Percentiles rank a stretch among this genome's conserved stretches.
phyloP scores from a whole-genome alignment of 2,797 vertebrate species.

The Tapirus indicus region DNA sequence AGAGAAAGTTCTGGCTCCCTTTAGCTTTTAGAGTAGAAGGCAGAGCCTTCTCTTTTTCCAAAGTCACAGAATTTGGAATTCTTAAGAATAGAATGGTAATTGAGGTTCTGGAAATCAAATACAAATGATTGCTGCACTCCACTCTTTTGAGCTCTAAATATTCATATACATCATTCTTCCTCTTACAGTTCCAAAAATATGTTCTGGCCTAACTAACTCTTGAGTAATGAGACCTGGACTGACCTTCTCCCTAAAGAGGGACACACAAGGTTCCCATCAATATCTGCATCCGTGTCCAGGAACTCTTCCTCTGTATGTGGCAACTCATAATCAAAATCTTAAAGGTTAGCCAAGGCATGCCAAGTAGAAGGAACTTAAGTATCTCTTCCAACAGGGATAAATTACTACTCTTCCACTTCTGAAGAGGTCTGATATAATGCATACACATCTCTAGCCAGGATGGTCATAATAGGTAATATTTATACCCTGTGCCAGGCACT shows the following conservation, averaged over 20 bases:
- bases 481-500: not conserved
- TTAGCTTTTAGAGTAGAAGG: not conserved
- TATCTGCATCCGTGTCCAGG: accelerated
- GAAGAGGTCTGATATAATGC: not conserved
- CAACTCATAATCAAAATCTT: not conserved
- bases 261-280: not conserved
- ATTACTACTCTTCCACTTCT: not conserved
- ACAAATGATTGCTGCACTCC: not conserved
- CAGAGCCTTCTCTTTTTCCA: not conserved
- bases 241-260: not conserved
- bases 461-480: not conserved
- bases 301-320: not conserved
- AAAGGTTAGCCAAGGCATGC: not conserved
- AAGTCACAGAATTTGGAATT: not conserved
- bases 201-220: not conserved
- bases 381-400: not conserved
- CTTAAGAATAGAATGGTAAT: not conserved
- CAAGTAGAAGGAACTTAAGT: not conserved
- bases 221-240: not conserved
- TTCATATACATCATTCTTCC: not conserved
- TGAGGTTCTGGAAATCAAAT: not conserved
- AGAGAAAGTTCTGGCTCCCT: not conserved
- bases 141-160: not conserved
- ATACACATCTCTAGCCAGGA: not conserved
- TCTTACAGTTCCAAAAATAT: not conserved